Percentiles rank a stretch among this genome's conserved stretches.
Conservation (phyloP, 2,888 invertebrate genomes). For the Therioaphis trifolii region DNA sequence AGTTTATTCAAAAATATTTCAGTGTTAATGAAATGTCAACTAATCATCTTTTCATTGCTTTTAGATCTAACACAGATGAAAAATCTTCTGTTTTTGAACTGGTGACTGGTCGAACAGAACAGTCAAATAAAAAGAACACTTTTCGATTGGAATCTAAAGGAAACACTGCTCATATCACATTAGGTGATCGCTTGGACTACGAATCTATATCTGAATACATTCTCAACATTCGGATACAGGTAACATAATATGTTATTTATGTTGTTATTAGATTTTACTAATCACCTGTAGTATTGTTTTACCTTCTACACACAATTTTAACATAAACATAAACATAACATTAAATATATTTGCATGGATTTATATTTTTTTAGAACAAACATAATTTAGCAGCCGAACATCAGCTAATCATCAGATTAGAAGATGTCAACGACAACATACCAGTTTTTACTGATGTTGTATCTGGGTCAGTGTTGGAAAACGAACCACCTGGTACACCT, state of each 20-base stretch:
- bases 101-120: constrained; percentile 84
- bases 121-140: constrained; percentile 85
- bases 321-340: no score
- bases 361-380: constrained; percentile 82
- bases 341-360: no score
- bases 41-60: background rate
- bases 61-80: constrained; percentile 80
- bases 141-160: constrained; percentile 76
- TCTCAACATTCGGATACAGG: constrained; percentile 82
- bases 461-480: constrained; percentile 85
- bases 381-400: constrained; percentile 83
- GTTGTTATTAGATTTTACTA: constrained; percentile 31
- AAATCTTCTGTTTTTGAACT: constrained; percentile 78
- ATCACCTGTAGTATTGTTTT: background rate
- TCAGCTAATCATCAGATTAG: constrained; percentile 80
- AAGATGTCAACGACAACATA: constrained; percentile 91
- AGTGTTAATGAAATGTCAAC: background rate
- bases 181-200: constrained; percentile 83
- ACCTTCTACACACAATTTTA: no score
- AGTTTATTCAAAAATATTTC: background rate
- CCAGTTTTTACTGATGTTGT: constrained; percentile 86
- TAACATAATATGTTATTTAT: constrained; percentile 67
- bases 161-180: constrained; percentile 79
- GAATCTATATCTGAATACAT: constrained; percentile 87
- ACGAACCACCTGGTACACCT: constrained; percentile 83